These are phyloP conservation scores for Oreochromis grahami DNA, from an alignment of 2,797 vertebrate genomes.

Conservation along the genomic window DNA sequence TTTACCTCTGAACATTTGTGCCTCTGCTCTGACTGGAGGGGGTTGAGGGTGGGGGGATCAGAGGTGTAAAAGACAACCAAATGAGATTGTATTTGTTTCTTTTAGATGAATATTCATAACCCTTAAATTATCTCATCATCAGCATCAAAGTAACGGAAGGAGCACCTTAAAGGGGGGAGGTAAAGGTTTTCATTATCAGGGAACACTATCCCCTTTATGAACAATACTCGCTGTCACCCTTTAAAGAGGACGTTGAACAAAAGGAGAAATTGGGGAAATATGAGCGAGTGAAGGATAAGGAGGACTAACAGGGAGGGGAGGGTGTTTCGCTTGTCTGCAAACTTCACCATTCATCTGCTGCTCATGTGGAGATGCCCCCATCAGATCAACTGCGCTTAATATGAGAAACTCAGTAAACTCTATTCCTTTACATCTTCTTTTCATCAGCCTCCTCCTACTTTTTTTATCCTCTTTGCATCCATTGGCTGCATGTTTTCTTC, in stretches of 20 bases:
- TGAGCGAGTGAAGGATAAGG: background rate
- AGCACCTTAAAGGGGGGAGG: background rate
- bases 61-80: background rate
- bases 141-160: background rate
- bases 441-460: background rate
- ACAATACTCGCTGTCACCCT: background rate
- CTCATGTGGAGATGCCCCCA: slow-evolving; percentile 19
- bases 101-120: slow-evolving; percentile 37
- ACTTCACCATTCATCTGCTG: slow-evolving; percentile 16
- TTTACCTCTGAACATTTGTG: background rate
- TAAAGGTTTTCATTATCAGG: slow-evolving; percentile 17
- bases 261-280: background rate
- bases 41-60: no score
- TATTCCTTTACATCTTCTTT: background rate
- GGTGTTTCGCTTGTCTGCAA: background rate
- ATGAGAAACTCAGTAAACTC: background rate
- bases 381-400: background rate
- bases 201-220: slow-evolving; percentile 2
- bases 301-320: background rate
- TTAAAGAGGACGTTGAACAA: slow-evolving; percentile 1
- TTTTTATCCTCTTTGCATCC: background rate
- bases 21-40: background rate
- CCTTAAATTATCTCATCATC: slow-evolving; percentile 1
- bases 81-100: slow-evolving; percentile 7
- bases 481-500: slow-evolving; percentile 4